phyloP scores from a whole-genome alignment of 2,888 invertebrate species.

The Zygothrica quintamaculata region DNA sequence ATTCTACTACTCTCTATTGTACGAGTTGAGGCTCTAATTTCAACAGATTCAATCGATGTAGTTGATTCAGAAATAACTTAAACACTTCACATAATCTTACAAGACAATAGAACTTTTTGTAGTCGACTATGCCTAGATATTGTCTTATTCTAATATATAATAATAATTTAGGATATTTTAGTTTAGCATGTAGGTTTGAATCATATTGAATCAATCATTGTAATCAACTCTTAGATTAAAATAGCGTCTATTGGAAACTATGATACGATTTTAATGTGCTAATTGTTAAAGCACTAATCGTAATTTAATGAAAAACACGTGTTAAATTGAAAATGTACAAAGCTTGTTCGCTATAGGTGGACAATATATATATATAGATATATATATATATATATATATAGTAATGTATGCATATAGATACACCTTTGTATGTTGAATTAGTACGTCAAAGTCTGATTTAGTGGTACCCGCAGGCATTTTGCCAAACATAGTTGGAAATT shows the following conservation, averaged over 20 bases:
- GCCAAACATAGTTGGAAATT: slow-evolving; percentile 27
- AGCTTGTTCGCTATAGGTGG: slow-evolving; percentile 41
- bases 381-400: slow-evolving; percentile 2
- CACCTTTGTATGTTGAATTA: slow-evolving; percentile 13
- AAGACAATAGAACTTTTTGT: too few species aligned
- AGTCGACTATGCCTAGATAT: too few species aligned
- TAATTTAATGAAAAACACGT: slow-evolving; percentile 56
- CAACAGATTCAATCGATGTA: too few species aligned
- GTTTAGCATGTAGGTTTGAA: too few species aligned
- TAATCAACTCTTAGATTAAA: neutral
- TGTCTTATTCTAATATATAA: too few species aligned
- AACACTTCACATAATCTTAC: too few species aligned
- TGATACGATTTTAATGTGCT: slow-evolving; percentile 38
- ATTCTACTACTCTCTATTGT: too few species aligned
- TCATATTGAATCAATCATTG: neutral
- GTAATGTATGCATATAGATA: neutral
- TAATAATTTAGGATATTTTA: too few species aligned
- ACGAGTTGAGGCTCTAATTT: too few species aligned
- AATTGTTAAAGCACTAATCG: slow-evolving; percentile 55
- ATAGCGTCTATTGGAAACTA: neutral
- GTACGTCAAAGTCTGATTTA: slow-evolving; percentile 36
- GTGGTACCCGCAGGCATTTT: slow-evolving; percentile 31
- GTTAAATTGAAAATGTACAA: slow-evolving; percentile 48
- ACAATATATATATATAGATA: slow-evolving; percentile 27
- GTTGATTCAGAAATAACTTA: too few species aligned